Base-by-base conservation (phyloP, 23 tunicate genomes). In the Botrylloides violaceus region DNA sequence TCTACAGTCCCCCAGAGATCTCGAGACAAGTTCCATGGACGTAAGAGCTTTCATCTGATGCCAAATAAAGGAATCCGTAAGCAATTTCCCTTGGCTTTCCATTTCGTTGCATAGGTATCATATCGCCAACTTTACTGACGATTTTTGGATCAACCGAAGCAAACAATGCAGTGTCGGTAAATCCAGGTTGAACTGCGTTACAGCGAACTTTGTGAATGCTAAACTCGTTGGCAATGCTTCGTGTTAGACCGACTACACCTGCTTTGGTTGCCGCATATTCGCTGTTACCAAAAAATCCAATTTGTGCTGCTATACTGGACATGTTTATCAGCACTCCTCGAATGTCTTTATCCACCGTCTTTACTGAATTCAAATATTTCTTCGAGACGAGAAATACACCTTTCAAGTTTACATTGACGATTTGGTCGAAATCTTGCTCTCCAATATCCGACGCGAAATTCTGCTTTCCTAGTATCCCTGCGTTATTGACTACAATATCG, bases 251-350 rank as follows among this genome's bases (percentile, higher is more conserved):
- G n/a, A 81, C 71, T 31, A 88, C 88, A 31, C 83, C 88, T 2
- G 83, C 83, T 77, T 88, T 88, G 6, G 96, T 81, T 28, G 96
- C 96, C 31, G 88, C 83, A 65, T 88, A 88, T 43, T 88, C 81
- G 3, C 35, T 19, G 3, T 63, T 63, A 3, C 3, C 35, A 28
- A 34, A 34, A 34, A 63, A 63, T 63, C 70, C 70, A 3, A 31
- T 31, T 28, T 79, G 64, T 34, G 84, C 92, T 1, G 73, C 74
- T 32, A 84, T 79, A 63, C 92, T 84, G 32, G 92, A 81, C 18
- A 81, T 77, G 34, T 88, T 88, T 7, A 88, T 58, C 9, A 88
- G 32, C 7, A 63, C 70, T 4, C 70, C 70, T 25, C 70, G 70
- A 7, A 61, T 9, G 22, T 61, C 31, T 22, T 73, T 79, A 2